Percentiles rank a stretch among this genome's conserved stretches.
Evolutionary conservation across 2,113 vertebrate genomes (phyloP).

Genomic region (Urocitellus parryii): DNA sequence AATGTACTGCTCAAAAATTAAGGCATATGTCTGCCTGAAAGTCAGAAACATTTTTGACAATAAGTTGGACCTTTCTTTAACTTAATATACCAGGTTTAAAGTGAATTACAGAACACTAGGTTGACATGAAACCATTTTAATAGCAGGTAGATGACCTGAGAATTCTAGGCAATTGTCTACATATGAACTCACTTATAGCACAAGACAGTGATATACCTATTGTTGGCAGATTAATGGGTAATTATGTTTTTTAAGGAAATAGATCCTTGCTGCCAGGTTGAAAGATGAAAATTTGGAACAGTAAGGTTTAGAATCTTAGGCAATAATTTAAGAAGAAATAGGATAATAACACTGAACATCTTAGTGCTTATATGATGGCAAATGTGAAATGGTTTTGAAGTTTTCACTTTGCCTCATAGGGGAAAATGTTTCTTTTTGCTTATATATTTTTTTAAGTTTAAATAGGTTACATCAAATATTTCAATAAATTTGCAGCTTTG

Average conservation of each 20-base stretch:
- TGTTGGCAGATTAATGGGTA: conserved; percentile 23
- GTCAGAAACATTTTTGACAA: conserved; percentile 42
- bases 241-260: conserved; percentile 57
- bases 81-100: conserved; percentile 55
- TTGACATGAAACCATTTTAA: conserved; percentile 59
- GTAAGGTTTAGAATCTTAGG: conserved; percentile 13
- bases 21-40: conserved; percentile 66
- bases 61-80: conserved; percentile 67
- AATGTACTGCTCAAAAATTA: conserved; percentile 71
- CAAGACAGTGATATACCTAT: conserved; percentile 24
- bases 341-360: conserved; percentile 52
- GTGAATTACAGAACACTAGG: conserved; percentile 10
- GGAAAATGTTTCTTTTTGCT: background rate
- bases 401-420: background rate
- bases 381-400: conserved; percentile 56
- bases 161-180: conserved; percentile 23
- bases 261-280: background rate
- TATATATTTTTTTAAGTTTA: conserved; percentile 22
- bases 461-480: conserved; percentile 52
- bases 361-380: background rate
- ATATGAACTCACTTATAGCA: background rate
- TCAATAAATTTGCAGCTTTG: conserved; percentile 53
- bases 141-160: background rate
- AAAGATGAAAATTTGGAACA: conserved; percentile 51
- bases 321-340: conserved; percentile 26